phyloP scores from a whole-genome alignment of 2,888 invertebrate genomes.

The Nomada goodeniana region DNA sequence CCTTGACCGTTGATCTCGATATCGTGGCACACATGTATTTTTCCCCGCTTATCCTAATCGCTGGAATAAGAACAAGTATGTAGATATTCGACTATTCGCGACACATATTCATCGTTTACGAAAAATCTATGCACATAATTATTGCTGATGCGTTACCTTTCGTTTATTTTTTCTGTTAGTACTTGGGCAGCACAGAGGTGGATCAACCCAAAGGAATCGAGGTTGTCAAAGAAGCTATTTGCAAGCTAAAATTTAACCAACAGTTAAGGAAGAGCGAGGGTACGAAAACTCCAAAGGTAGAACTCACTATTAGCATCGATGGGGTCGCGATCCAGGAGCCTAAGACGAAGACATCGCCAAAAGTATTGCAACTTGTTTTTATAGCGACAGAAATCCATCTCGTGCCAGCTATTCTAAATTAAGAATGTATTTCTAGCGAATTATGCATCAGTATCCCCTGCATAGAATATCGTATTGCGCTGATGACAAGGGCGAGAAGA shows the following conservation, averaged over 20 bases:
- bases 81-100: conserved; percentile 10
- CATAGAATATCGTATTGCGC: conserved; percentile 99
- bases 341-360: conserved; percentile 83
- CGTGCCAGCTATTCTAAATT: too few species aligned
- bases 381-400: background rate
- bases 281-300: conserved; percentile 95
- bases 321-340: conserved; percentile 96
- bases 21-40: background rate
- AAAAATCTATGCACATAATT: conserved; percentile 9
- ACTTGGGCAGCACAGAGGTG: conserved; percentile 97
- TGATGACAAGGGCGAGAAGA: conserved; percentile 98
- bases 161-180: conserved; percentile 86
- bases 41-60: background rate
- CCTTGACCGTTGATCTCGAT: conserved; percentile 49
- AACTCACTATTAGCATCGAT: conserved; percentile 98
- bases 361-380: conserved; percentile 68
- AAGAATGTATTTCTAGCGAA: conserved; percentile 85
- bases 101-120: background rate
- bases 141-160: conserved; percentile 43
- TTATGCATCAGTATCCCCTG: conserved; percentile 97
- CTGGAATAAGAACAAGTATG: conserved; percentile 13
- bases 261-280: conserved; percentile 96
- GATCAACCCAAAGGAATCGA: conserved; percentile 99
- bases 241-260: conserved; percentile 97
- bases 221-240: conserved; percentile 98